Evolutionary conservation across 2,113 vertebrate species (phyloP).

Genomic region (Microcebus jonahi): DNA sequence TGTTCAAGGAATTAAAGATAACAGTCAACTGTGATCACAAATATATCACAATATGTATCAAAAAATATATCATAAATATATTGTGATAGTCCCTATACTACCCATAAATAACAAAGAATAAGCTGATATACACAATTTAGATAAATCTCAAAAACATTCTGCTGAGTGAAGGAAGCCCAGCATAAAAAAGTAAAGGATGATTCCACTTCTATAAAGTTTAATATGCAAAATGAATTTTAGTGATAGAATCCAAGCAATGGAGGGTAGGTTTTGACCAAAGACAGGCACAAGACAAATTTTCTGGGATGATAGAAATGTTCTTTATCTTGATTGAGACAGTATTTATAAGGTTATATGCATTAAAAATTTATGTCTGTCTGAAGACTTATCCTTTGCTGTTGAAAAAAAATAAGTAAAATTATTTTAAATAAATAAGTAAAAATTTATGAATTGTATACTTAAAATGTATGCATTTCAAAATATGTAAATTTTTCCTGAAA

Average conservation of each 20-base stretch:
- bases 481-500: constrained; percentile 1
- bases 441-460: neutral
- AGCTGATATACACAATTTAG: neutral
- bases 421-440: neutral
- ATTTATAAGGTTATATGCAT: neutral
- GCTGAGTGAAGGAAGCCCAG: neutral
- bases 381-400: too few relatives aligned
- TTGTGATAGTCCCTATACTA: neutral
- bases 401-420: too few relatives aligned
- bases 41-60: too few relatives aligned
- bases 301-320: neutral
- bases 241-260: neutral
- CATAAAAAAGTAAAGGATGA: neutral
- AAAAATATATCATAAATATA: neutral
- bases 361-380: neutral
- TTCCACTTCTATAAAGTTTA: neutral
- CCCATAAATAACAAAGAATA: neutral
- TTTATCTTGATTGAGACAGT: neutral
- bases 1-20: neutral
- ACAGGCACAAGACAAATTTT: neutral
- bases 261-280: neutral
- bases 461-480: constrained; percentile 13
- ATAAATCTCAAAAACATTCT: neutral
- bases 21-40: neutral
- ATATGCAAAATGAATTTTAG: neutral